Evolutionary conservation across 2,797 vertebrate species (phyloP).

Genomic region (Tachyglossus aculeatus): DNA sequence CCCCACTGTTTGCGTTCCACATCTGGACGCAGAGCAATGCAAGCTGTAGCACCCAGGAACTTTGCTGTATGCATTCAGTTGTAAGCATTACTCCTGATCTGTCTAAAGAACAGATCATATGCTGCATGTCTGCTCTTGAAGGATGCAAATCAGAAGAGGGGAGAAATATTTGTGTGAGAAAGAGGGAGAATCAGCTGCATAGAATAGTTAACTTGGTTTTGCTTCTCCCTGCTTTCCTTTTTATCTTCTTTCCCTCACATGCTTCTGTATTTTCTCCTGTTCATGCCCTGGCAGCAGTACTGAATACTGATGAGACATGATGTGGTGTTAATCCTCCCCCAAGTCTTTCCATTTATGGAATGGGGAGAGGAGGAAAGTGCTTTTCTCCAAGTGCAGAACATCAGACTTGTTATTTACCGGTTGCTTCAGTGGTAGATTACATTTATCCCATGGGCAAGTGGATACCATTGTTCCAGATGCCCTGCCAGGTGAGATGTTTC

Average conservation of each 20-base stretch:
- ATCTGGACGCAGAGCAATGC: background rate
- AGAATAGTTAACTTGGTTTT: background rate
- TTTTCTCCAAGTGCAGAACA: slow-evolving; percentile 2
- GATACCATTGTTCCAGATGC: background rate
- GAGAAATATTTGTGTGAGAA: background rate
- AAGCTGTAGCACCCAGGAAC: background rate
- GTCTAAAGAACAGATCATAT: rapidly evolving
- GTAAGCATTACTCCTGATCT: background rate
- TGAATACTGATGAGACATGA: slow-evolving; percentile 30
- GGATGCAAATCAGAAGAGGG: background rate
- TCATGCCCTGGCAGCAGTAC: background rate
- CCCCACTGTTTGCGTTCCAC: background rate
- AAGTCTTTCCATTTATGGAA: background rate
- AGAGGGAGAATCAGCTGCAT: background rate
- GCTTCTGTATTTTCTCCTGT: slow-evolving; percentile 27
- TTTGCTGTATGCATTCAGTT: background rate
- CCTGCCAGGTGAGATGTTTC: slow-evolving; percentile 24
- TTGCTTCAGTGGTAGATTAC: background rate
- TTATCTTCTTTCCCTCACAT: slow-evolving; percentile 3
- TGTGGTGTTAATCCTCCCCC: background rate
- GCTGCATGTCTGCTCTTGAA: background rate
- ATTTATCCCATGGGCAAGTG: slow-evolving; percentile 12
- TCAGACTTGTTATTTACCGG: background rate
- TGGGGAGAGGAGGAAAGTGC: slow-evolving; percentile 7
- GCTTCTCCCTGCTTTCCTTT: background rate